These are phyloP conservation scores for Oopsacas minuta DNA, from an alignment of 37 sponge, comb jelly and placozoan genomes.

Conservation along the genomic window DNA sequence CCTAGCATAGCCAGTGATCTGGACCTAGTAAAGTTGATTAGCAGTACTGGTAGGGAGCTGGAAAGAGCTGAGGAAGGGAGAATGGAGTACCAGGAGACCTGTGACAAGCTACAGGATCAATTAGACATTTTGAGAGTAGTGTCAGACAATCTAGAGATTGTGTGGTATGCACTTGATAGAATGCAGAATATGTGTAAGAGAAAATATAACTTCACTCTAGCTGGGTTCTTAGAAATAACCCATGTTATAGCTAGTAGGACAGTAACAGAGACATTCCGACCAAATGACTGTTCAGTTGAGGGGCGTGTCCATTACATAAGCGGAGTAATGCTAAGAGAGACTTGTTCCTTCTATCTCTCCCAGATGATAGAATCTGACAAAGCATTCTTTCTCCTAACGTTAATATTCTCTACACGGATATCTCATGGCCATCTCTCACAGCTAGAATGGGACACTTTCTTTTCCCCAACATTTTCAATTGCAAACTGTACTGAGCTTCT, in stretches of 20 bases:
- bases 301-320: not conserved
- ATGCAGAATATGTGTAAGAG: not conserved
- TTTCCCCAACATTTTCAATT: not conserved
- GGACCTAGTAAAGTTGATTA: not conserved
- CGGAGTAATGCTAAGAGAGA: not conserved
- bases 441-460: not conserved
- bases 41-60: not conserved
- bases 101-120: slow-evolving; percentile 5
- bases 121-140: not conserved
- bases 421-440: not conserved
- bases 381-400: not conserved
- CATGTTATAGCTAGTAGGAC: not conserved
- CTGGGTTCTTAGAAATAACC: not conserved
- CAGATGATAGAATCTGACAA: not conserved
- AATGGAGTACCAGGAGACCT: not conserved
- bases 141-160: not conserved
- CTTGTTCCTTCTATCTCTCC: not conserved
- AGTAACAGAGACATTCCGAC: not conserved
- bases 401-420: not conserved
- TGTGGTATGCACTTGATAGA: not conserved
- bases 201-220: not conserved
- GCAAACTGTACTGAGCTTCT: not conserved
- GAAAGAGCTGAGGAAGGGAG: not conserved
- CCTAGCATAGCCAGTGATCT: slow-evolving; percentile 5
- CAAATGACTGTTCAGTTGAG: not conserved